Percentiles rank a stretch among this genome's conserved stretches.
Evolutionary conservation across 2,888 invertebrate species (phyloP).

Genomic region (Nephrotoma appendiculata): DNA sequence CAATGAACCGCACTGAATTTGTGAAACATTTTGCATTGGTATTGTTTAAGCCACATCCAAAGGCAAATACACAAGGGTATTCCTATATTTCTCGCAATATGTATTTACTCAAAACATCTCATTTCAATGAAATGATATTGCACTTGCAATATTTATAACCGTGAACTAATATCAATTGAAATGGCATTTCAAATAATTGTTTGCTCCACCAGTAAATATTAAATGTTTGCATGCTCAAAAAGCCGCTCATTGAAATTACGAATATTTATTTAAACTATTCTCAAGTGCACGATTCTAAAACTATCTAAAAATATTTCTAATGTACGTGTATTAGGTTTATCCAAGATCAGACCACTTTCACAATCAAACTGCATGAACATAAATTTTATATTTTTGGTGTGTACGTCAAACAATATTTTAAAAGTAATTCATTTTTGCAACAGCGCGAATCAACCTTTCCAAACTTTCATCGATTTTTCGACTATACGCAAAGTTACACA

Average conservation of each 20-base stretch:
- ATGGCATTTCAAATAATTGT: background rate
- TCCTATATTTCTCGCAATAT: background rate
- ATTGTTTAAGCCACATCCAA: background rate
- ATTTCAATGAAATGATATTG: background rate
- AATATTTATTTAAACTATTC: background rate
- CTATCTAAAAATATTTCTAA: background rate
- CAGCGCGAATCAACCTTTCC: background rate
- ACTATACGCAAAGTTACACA: background rate
- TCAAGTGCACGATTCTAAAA: background rate
- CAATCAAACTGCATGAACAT: background rate
- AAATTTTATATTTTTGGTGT: background rate
- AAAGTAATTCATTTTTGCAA: background rate
- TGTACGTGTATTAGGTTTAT: background rate
- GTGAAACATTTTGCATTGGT: background rate
- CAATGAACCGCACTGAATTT: background rate
- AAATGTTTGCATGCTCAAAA: background rate
- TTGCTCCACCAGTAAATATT: background rate
- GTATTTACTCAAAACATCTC: background rate
- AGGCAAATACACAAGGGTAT: background rate
- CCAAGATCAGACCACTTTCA: background rate
- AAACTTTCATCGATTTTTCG: background rate
- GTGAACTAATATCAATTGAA: background rate
- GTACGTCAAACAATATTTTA: background rate
- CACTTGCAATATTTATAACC: background rate
- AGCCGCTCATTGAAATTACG: background rate